These are phyloP conservation scores for Gallinago paraguaiae DNA, from an alignment of 2,113 vertebrate genomes.

Conservation along the genomic window DNA sequence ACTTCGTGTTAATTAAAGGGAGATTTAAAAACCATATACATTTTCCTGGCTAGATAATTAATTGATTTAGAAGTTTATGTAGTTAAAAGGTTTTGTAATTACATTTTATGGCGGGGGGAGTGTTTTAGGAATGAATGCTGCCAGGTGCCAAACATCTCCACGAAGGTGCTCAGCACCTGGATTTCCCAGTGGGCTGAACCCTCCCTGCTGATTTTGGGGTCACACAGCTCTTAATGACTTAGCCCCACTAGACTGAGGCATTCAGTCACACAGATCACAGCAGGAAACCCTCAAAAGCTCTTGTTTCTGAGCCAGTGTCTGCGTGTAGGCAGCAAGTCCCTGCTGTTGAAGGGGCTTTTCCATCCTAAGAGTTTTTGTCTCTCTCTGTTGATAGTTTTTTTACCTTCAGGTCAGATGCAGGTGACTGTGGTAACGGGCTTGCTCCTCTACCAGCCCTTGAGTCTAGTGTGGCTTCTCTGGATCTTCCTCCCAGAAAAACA, in stretches of 20 bases:
- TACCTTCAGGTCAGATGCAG: neutral
- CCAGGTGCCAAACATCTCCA: neutral
- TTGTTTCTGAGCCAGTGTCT: neutral
- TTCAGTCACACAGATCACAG: neutral
- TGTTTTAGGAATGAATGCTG: neutral
- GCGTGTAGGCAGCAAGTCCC: neutral
- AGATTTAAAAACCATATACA: constrained; percentile 23
- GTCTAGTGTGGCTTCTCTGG: neutral
- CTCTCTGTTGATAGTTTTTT: neutral
- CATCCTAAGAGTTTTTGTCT: neutral
- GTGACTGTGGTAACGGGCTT: neutral
- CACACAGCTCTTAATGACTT: neutral
- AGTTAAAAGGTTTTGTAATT: constrained; percentile 38
- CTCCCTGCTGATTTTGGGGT: neutral
- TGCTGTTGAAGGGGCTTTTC: neutral
- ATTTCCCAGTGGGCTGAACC: neutral
- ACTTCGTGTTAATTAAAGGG: constrained; percentile 48
- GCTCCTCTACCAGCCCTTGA: neutral
- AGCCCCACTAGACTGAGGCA: neutral
- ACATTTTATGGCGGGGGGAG: neutral
- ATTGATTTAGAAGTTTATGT: constrained; percentile 18
- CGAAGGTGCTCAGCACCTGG: neutral
- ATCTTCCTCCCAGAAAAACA: neutral
- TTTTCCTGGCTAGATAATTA: constrained; percentile 27
- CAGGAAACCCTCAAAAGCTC: neutral